Percentiles rank a stretch among this genome's conserved stretches.
These are phyloP conservation scores for Coptodon bakossiorum DNA, from an alignment of 2,113 vertebrate species.

Conservation along the genomic window DNA sequence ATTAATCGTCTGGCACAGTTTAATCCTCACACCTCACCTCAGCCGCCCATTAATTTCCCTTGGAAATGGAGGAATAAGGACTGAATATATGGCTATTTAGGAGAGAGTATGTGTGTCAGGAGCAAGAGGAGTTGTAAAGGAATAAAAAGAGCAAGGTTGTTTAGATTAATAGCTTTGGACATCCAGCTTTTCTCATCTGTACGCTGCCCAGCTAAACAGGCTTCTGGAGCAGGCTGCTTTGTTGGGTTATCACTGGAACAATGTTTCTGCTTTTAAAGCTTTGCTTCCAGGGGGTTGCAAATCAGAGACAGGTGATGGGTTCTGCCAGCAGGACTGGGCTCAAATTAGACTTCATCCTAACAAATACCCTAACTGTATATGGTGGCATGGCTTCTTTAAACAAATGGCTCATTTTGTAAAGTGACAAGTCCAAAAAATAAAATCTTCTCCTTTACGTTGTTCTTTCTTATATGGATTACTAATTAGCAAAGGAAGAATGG, in stretches of 20 bases:
- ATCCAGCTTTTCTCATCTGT: conserved; percentile 18
- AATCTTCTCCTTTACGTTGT: neutral
- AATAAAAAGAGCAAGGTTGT: neutral
- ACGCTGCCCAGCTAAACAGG: neutral
- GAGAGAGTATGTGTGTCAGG: neutral
- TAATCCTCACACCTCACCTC: conserved; percentile 22
- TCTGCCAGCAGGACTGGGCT: neutral
- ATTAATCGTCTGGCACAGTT: conserved; percentile 21
- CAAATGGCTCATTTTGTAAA: neutral
- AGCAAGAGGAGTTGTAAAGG: neutral
- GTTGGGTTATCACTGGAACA: conserved; percentile 1
- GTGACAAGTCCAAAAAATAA: neutral
- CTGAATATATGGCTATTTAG: conserved; percentile 28
- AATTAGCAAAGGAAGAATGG: neutral
- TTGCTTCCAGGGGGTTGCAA: neutral
- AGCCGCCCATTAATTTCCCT: conserved; percentile 24
- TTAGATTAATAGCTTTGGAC: conserved; percentile 40
- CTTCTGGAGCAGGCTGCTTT: conserved; percentile 1
- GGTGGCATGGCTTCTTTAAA: neutral
- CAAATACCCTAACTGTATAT: neutral
- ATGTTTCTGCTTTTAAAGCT: neutral
- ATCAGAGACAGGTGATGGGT: neutral
- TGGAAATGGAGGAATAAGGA: conserved; percentile 13
- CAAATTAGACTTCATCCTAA: neutral
- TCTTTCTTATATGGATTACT: neutral